Evolutionary conservation across 2,113 vertebrate genomes (phyloP), one percentile per base, ranked within the genome.

Genomic region (Castor canadensis): DNA sequence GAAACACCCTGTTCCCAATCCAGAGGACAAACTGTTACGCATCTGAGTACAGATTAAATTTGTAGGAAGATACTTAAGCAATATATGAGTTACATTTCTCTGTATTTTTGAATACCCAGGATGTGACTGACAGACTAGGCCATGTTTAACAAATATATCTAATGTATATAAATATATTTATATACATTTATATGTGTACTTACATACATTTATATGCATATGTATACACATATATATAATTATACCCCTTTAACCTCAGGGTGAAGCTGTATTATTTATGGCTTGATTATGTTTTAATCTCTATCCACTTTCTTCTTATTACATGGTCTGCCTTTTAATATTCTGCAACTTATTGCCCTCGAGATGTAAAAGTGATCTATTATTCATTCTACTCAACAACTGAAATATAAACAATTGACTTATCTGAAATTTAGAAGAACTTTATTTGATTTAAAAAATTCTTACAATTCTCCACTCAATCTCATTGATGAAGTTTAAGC

Each of bases 21-120:
- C 4, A 92, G 82, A 54, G 7, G 22, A 47, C 43, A 35, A 62
- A 62, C 4, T 62, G 28, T 45, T 22, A 67, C 10, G 40, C 52
- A 77, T 84, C 9, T 79, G 9, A 64, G 10, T 66, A 64, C 15
- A 83, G 72, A 47, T 66, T 67, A 91, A 64, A 11, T 64, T n/a
- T 43, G 6, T 62, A 86, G 77, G 90, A 80, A 60, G 38, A 60
- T 52, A 64, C 15, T 85, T 95, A 30, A 95, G 84, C 58, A 91
- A 92, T 49, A 82, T 3, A 12, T 38, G 12, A 49, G 32, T 80
- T 77, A 40, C 82, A n/a, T 85, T 82, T 96, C 71, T 94, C 83
- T 93, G 75, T 54, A 82, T 26, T 83, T 92, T 79, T 69, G 60
- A 92, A 92, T 66, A 58, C 28, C 93, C 49, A 24, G 47, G 47